Evolutionary conservation across 1,140 invertebrate genomes (phyloP).

Genomic region (Doryteuthis pealeii): DNA sequence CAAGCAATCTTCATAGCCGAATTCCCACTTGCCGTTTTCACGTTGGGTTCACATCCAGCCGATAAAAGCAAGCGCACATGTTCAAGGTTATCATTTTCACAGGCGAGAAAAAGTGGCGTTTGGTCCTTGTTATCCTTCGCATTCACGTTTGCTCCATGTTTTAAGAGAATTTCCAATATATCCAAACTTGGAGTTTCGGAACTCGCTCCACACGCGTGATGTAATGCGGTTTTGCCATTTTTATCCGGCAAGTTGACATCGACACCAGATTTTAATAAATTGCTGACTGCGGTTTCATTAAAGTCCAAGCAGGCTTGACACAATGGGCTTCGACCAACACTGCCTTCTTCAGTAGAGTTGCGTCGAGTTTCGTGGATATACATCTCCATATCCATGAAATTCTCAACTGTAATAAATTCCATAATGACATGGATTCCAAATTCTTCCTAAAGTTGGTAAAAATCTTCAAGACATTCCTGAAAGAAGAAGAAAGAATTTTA

Average conservation of each 20-base stretch:
- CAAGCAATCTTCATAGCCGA: conserved; percentile 48
- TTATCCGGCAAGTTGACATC: conserved; percentile 39
- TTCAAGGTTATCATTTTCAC: conserved; percentile 41
- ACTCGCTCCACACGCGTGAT: conserved; percentile 40
- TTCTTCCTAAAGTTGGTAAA: too few relatives aligned
- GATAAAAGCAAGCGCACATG: conserved; percentile 38
- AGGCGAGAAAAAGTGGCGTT: conserved; percentile 69
- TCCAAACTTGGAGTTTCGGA: conserved; percentile 33
- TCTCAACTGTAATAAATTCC: conserved; percentile 6
- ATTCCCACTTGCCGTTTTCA: conserved; percentile 39
- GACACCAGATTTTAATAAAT: conserved; percentile 35
- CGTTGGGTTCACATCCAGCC: conserved; percentile 43
- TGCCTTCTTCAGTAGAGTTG: neutral
- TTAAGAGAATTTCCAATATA: conserved; percentile 38
- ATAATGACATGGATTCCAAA: neutral
- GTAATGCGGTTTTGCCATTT: conserved; percentile 49
- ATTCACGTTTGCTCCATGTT: conserved; percentile 76
- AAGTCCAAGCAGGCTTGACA: conserved; percentile 39
- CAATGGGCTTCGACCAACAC: conserved; percentile 20
- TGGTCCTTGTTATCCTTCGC: conserved; percentile 85
- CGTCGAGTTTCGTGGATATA: neutral
- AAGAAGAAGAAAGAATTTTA: too few relatives aligned
- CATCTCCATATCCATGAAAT: conserved; percentile 6
- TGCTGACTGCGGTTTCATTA: conserved; percentile 32
- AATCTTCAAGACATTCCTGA: too few relatives aligned